A percentile compares a stretch with the other conserved stretches of the same genome.
Evolutionary conservation across 1,140 invertebrate species (phyloP).

Genomic region (Heliconius hewitsoni): DNA sequence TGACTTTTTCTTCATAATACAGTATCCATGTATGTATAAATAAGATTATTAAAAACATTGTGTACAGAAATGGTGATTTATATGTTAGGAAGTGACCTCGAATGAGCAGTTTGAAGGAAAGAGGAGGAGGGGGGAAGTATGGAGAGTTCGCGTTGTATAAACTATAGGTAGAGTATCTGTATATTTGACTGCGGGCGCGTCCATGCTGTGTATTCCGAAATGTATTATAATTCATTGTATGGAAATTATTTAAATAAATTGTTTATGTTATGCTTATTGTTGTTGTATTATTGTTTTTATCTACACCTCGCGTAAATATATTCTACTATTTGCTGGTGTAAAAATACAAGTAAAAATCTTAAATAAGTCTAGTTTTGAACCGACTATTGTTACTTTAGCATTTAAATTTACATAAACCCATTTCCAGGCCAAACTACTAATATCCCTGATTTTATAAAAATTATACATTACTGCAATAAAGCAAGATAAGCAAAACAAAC

Average conservation of each 20-base stretch:
- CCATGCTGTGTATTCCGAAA: constrained; percentile 53
- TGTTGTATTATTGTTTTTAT: background rate
- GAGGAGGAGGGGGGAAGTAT: background rate
- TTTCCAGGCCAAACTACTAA: too few species aligned
- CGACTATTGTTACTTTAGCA: too few species aligned
- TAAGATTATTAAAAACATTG: constrained; percentile 2
- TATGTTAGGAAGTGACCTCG: background rate
- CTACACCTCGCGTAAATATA: background rate
- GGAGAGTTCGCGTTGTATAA: constrained; percentile 21
- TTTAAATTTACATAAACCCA: too few species aligned
- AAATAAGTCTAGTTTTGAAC: too few species aligned
- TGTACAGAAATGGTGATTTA: constrained; percentile 33
- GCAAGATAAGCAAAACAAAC: background rate
- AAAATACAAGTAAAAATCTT: too few species aligned
- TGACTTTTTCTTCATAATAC: background rate
- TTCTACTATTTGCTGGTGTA: too few species aligned
- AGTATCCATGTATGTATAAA: constrained; percentile 25
- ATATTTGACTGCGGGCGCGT: constrained; percentile 53
- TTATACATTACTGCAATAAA: too few species aligned
- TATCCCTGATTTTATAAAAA: too few species aligned
- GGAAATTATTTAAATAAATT: constrained; percentile 75
- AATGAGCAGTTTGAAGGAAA: background rate
- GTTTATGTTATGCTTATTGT: constrained; percentile 71
- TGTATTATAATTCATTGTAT: constrained; percentile 67
- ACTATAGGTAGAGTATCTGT: constrained; percentile 46